These are phyloP conservation scores for Lobophora halterata DNA, from an alignment of 2,888 invertebrate species.

Conservation along the genomic window DNA sequence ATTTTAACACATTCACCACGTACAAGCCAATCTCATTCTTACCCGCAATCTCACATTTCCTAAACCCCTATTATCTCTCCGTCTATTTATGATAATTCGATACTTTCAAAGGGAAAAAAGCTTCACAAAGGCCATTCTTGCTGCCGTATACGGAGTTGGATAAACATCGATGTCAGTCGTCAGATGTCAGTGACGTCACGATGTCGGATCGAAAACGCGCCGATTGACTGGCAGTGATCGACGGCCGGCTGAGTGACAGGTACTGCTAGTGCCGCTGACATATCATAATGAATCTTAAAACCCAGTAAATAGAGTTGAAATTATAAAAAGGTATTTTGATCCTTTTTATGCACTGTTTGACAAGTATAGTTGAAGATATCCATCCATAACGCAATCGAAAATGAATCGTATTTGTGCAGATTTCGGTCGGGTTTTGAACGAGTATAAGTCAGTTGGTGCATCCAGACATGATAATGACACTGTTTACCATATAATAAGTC, in stretches of 20 bases:
- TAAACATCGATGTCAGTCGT: slow-evolving; percentile 67
- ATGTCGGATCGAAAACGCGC: slow-evolving; percentile 44
- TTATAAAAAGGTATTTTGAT: not conserved
- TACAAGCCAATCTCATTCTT: not conserved
- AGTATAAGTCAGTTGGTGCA: slow-evolving; percentile 39
- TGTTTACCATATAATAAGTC: slow-evolving; percentile 77
- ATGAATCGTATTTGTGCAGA: slow-evolving; percentile 15
- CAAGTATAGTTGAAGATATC: slow-evolving; percentile 32
- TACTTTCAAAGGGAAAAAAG: slow-evolving; percentile 32
- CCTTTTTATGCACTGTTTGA: slow-evolving; percentile 31
- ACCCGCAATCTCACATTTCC: slow-evolving; percentile 17
- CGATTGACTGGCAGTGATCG: slow-evolving; percentile 70
- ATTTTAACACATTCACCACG: too few species aligned
- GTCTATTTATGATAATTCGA: slow-evolving; percentile 35
- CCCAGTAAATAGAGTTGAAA: slow-evolving; percentile 5
- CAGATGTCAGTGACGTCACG: slow-evolving; percentile 58
- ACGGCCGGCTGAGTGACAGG: slow-evolving; percentile 56
- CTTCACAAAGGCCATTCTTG: slow-evolving; percentile 38
- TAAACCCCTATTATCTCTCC: slow-evolving; percentile 22
- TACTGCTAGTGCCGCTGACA: slow-evolving; percentile 24
- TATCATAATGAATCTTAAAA: slow-evolving; percentile 13
- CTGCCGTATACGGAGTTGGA: slow-evolving; percentile 73
- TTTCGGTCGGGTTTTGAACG: slow-evolving; percentile 20
- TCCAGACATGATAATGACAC: slow-evolving; percentile 73
- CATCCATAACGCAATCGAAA: slow-evolving; percentile 16